Percentiles rank a stretch among this genome's conserved stretches.
Evolutionary conservation across 2,113 vertebrate genomes (phyloP).

Genomic region (Hippocampus abdominalis): DNA sequence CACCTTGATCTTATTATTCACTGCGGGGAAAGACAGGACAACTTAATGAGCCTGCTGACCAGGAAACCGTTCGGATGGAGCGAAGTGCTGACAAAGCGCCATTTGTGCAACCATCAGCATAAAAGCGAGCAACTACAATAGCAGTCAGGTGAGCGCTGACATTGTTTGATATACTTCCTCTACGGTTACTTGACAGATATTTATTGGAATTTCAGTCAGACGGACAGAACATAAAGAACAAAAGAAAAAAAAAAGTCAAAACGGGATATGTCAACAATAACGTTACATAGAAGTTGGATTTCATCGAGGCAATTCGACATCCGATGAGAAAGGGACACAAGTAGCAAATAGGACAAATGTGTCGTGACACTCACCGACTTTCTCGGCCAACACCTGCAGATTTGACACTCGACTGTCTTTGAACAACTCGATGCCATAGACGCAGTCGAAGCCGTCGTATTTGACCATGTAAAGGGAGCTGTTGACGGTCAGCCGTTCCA

Average conservation of each 20-base stretch:
- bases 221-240: too few species aligned
- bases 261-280: too few species aligned
- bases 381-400: slow-evolving; percentile 73
- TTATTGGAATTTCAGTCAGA: too few species aligned
- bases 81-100: neutral
- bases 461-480: slow-evolving; percentile 78
- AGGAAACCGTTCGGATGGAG: neutral
- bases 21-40: slow-evolving; percentile 40
- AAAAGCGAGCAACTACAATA: neutral
- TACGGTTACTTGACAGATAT: too few species aligned
- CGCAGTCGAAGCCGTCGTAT: slow-evolving; percentile 79
- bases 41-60: slow-evolving; percentile 8
- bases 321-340: neutral
- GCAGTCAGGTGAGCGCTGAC: too few species aligned
- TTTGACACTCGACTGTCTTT: slow-evolving; percentile 76
- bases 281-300: neutral
- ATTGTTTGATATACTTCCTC: too few species aligned
- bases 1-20: slow-evolving; percentile 79
- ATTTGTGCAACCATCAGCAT: neutral
- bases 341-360: neutral
- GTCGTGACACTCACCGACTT: slow-evolving; percentile 70
- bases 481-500: slow-evolving; percentile 76
- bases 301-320: neutral
- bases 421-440: slow-evolving; percentile 80
- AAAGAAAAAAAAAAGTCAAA: too few species aligned